Percentiles rank a stretch among this genome's conserved stretches.
Evolutionary conservation across 2,797 vertebrate species (phyloP).

Genomic region (Enteromius fasciolatus): DNA sequence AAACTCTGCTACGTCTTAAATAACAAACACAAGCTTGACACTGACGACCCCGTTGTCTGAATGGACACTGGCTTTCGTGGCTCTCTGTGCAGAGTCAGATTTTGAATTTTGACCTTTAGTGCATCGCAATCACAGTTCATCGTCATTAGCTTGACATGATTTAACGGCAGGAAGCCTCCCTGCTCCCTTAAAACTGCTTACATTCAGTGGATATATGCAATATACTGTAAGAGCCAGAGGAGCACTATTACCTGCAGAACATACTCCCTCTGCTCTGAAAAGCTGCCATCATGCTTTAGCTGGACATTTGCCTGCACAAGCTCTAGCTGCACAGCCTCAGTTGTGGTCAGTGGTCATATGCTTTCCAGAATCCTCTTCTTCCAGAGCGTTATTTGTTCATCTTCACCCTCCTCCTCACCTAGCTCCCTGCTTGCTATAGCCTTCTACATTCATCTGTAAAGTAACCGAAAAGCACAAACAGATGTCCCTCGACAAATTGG

Average conservation of each 20-base stretch:
- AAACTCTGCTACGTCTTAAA: slow-evolving; percentile 45
- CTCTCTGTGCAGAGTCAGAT: not conserved
- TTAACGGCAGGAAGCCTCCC: slow-evolving; percentile 11
- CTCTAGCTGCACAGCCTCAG: slow-evolving; percentile 13
- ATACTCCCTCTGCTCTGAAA: not conserved
- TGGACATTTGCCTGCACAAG: slow-evolving; percentile 12
- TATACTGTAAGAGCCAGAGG: not conserved
- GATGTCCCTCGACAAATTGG: slow-evolving; percentile 56
- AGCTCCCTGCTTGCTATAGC: slow-evolving; percentile 18
- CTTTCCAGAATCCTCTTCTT: slow-evolving; percentile 1
- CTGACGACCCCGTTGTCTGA: slow-evolving; percentile 1
- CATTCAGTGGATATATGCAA: not conserved
- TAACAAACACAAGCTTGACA: slow-evolving; percentile 39
- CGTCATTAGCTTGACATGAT: not conserved
- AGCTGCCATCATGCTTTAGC: slow-evolving; percentile 6
- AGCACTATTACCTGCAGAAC: not conserved
- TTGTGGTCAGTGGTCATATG: slow-evolving; percentile 18
- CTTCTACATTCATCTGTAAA: slow-evolving; percentile 36
- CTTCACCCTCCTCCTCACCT: not conserved
- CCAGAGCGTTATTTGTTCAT: not conserved
- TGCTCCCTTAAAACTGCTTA: not conserved
- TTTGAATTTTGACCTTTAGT: not conserved
- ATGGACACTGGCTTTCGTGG: not conserved
- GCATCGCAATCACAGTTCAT: not conserved
- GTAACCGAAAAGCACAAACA: slow-evolving; percentile 59